Evolutionary conservation across 2,797 vertebrate species (phyloP).

Genomic region (Cossypha dichroa): DNA sequence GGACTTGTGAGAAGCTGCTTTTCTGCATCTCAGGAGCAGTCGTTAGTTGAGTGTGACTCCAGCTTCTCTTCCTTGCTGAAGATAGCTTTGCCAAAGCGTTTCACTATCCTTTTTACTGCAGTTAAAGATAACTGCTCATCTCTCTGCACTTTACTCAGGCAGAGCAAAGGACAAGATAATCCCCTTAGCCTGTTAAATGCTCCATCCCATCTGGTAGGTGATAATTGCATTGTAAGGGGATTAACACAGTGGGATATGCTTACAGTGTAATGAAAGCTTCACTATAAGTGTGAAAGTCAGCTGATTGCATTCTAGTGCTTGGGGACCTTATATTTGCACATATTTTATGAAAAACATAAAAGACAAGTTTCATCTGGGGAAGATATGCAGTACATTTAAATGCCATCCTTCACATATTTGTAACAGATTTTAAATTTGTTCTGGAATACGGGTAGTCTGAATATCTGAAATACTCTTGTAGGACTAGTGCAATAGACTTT

Average conservation of each 20-base stretch:
- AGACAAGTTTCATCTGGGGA: not conserved
- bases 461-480: not conserved
- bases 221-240: constrained; percentile 64
- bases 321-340: not conserved
- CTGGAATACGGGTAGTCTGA: not conserved
- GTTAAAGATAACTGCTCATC: not conserved
- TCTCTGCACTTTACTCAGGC: not conserved
- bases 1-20: not conserved
- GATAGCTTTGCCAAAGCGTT: not conserved
- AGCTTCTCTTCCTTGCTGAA: not conserved
- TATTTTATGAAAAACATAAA: not conserved
- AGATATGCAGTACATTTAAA: not conserved
- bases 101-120: not conserved
- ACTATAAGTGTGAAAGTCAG: constrained; percentile 42
- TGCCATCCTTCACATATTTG: not conserved
- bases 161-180: constrained; percentile 66
- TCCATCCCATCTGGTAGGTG: constrained; percentile 65
- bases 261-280: constrained; percentile 40
- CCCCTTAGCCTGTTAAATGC: constrained; percentile 64
- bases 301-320: not conserved
- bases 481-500: not conserved
- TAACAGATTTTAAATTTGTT: not conserved
- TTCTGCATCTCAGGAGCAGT: not conserved
- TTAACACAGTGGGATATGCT: constrained; percentile 44
- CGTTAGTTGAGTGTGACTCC: not conserved